Conservation (phyloP, 2,888 invertebrate species). For the Hanleya hanleyi region DNA sequence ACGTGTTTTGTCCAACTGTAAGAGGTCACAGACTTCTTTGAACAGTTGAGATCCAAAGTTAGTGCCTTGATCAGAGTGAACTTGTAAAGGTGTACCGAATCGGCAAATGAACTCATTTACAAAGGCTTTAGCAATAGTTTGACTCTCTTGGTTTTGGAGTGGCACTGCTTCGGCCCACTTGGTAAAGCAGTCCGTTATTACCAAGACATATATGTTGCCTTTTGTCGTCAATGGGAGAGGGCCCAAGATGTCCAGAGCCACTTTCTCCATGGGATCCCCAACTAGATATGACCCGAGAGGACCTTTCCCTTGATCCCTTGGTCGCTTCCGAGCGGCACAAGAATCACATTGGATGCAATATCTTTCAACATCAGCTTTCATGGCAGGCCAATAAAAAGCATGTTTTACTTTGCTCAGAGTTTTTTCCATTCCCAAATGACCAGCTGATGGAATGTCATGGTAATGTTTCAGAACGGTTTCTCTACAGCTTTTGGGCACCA, state of each 20-base stretch:
- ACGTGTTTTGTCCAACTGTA: constrained; percentile 25
- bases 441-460: constrained; percentile 20
- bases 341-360: neutral
- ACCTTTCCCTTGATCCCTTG: neutral
- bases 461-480: neutral
- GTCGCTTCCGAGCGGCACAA: neutral
- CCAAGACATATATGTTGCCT: constrained; percentile 14
- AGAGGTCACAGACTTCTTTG: constrained; percentile 25
- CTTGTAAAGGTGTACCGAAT: constrained; percentile 21
- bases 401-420: constrained; percentile 7
- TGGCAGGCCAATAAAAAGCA: constrained; percentile 13
- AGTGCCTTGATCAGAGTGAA: constrained; percentile 26
- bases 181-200: constrained; percentile 15
- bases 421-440: constrained; percentile 12
- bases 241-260: constrained; percentile 13
- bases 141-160: constrained; percentile 11
- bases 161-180: constrained; percentile 21
- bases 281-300: neutral
- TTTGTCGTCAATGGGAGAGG: constrained; percentile 4
- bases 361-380: neutral
- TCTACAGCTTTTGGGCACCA: neutral
- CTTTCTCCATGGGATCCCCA: constrained; percentile 14
- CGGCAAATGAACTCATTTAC: constrained; percentile 19
- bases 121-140: constrained; percentile 5
- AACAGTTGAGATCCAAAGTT: constrained; percentile 22